Conservation (phyloP, 2,888 invertebrate genomes). For the Pristionchus entomophagus region DNA sequence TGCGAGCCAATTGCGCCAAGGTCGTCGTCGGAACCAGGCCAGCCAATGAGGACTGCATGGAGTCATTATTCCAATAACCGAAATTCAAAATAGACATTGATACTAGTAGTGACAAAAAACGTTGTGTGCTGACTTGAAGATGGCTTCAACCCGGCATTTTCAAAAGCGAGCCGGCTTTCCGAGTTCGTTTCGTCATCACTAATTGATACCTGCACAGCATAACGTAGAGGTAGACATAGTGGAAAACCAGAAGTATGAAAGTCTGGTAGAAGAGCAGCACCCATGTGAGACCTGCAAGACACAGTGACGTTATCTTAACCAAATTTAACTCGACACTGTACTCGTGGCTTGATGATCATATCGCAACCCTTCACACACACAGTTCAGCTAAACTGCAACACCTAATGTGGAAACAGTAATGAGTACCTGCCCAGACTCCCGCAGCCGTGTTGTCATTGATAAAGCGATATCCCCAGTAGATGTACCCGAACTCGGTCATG, state of each 20-base stretch:
- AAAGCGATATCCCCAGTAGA: background rate
- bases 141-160: no score
- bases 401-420: background rate
- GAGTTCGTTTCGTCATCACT: no score
- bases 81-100: no score
- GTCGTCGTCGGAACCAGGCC: background rate
- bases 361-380: background rate
- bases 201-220: background rate
- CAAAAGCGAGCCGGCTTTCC: no score
- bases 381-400: background rate
- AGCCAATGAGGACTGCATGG: background rate
- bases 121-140: no score
- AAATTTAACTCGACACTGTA: no score
- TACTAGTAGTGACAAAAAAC: no score
- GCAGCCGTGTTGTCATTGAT: background rate
- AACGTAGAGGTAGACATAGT: background rate
- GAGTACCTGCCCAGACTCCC: background rate
- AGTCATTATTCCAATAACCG: background rate
- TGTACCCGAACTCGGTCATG: slow-evolving; percentile 2
- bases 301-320: no score
- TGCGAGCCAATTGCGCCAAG: background rate
- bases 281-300: background rate
- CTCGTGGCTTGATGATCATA: no score
- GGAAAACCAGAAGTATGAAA: background rate
- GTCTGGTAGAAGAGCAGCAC: background rate